Evolutionary conservation across 2,888 invertebrate species (phyloP).

Genomic region (Drosophila kuntzei): DNA sequence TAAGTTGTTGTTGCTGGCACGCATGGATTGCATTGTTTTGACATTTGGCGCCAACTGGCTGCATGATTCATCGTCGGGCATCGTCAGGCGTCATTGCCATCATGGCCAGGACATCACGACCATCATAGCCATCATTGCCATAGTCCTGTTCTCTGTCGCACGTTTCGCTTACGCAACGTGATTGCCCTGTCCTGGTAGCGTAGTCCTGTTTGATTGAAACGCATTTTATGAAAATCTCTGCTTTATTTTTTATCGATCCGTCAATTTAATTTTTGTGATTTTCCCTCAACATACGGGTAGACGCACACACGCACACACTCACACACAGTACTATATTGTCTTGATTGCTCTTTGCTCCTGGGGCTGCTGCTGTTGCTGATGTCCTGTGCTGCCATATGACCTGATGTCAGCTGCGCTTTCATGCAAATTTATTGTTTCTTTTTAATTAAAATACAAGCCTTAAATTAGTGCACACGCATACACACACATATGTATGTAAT

Average conservation of each 20-base stretch:
- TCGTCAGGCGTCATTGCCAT: slow-evolving; percentile 19
- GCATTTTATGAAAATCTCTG: slow-evolving; percentile 72
- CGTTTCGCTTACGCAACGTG: slow-evolving; percentile 71
- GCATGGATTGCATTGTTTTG: slow-evolving; percentile 71
- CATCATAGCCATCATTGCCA: slow-evolving; percentile 12
- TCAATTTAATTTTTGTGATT: slow-evolving; percentile 69
- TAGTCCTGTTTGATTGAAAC: slow-evolving; percentile 59
- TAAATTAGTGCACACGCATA: slow-evolving; percentile 60
- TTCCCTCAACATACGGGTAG: slow-evolving; percentile 10
- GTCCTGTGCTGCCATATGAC: slow-evolving; percentile 63
- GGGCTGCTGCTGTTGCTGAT: slow-evolving; percentile 31
- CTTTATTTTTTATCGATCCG: slow-evolving; percentile 71
- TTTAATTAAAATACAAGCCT: slow-evolving; percentile 78
- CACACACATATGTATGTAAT: slow-evolving; percentile 12
- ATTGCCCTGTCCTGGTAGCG: slow-evolving; percentile 22
- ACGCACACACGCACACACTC: slow-evolving; percentile 2
- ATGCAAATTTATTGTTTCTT: slow-evolving; percentile 75
- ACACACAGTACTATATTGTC: slow-evolving; percentile 3
- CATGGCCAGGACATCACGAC: slow-evolving; percentile 15
- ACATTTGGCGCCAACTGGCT: slow-evolving; percentile 78
- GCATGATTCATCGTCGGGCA: slow-evolving; percentile 67
- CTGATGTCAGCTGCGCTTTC: slow-evolving; percentile 72
- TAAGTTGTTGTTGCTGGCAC: slow-evolving; percentile 54
- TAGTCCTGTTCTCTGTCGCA: slow-evolving; percentile 25
- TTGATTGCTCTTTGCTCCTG: slow-evolving; percentile 50